These are phyloP conservation scores for Erithacus rubecula DNA, from an alignment of 2,797 vertebrate species.

Conservation along the genomic window DNA sequence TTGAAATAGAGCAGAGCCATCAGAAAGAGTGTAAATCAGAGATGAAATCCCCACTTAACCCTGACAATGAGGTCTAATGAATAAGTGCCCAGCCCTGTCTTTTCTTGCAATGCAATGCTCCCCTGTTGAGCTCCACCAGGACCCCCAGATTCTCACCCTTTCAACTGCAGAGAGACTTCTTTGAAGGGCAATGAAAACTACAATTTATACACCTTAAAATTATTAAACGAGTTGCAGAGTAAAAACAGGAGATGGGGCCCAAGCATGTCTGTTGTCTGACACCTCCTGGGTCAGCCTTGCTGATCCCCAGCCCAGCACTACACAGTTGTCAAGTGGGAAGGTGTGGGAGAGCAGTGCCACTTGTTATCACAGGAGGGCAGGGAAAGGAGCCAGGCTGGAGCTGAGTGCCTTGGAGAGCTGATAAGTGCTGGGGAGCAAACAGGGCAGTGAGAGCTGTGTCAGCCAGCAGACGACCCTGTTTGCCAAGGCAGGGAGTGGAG, in stretches of 20 bases:
- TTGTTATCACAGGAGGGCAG: not conserved
- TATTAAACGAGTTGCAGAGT: not conserved
- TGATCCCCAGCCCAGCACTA: not conserved
- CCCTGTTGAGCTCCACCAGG: rapidly evolving
- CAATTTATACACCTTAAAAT: not conserved
- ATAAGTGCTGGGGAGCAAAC: not conserved
- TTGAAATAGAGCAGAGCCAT: not conserved
- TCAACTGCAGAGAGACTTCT: not conserved
- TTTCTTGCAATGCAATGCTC: not conserved
- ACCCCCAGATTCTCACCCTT: rapidly evolving
- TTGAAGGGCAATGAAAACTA: not conserved
- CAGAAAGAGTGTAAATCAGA: constrained; percentile 26
- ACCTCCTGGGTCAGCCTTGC: not conserved
- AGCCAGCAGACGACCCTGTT: not conserved
- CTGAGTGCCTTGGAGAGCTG: rapidly evolving
- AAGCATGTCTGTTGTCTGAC: not conserved
- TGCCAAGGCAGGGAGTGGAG: not conserved
- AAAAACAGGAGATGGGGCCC: not conserved
- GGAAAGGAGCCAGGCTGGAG: not conserved
- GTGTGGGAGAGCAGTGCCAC: not conserved
- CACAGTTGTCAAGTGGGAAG: not conserved
- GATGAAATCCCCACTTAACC: constrained; percentile 9
- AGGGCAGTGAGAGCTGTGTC: not conserved
- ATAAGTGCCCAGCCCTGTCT: not conserved
- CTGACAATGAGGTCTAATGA: not conserved